These are phyloP conservation scores for Campoletis sonorensis DNA, from an alignment of 1,140 invertebrate species.

Conservation along the genomic window DNA sequence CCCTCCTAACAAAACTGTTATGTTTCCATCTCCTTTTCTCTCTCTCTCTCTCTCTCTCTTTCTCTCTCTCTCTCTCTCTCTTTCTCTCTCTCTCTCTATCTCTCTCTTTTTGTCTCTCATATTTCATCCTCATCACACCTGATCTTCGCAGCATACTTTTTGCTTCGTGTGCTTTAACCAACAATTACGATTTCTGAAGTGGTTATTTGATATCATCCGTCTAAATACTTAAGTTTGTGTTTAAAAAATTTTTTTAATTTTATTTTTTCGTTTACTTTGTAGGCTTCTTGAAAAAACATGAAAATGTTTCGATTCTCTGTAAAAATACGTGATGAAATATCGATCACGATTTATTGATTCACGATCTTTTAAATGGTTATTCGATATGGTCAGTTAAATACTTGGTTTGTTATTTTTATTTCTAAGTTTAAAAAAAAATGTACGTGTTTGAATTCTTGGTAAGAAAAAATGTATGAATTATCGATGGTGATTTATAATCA, in stretches of 20 bases:
- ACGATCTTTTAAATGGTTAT: no score
- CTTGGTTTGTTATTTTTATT: no score
- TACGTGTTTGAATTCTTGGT: no score
- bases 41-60: slow-evolving; percentile 27
- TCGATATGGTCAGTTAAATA: no score
- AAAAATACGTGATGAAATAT: no score
- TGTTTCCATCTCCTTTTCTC: not conserved
- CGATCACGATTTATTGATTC: no score
- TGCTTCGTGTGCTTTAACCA: not conserved
- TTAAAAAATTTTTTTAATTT: no score
- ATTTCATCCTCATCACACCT: slow-evolving; percentile 37
- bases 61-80: slow-evolving; percentile 4
- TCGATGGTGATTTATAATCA: not conserved
- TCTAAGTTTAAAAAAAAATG: no score
- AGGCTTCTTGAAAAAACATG: no score
- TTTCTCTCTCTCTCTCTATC: no score
- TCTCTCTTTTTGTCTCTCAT: slow-evolving; percentile 25
- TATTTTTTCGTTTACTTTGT: not conserved
- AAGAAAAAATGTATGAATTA: no score
- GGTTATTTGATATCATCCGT: not conserved
- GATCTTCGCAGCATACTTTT: slow-evolving; percentile 22
- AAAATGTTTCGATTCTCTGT: no score
- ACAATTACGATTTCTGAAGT: not conserved
- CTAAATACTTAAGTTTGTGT: not conserved
- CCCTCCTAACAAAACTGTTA: slow-evolving; percentile 17